A percentile compares a stretch with the other conserved stretches of the same genome.
Evolutionary conservation across 2,888 invertebrate genomes (phyloP).

Genomic region (Carabus problematicus): DNA sequence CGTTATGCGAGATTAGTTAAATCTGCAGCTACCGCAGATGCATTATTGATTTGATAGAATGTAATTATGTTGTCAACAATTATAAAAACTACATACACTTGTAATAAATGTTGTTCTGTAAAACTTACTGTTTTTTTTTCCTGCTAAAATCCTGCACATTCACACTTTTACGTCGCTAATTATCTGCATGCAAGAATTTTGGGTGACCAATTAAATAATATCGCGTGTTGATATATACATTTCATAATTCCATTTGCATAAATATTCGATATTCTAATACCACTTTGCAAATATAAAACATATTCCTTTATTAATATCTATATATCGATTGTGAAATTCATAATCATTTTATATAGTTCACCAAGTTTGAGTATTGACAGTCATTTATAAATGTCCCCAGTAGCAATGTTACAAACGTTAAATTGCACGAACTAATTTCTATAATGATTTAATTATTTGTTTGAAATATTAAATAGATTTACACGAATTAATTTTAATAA

Average conservation of each 20-base stretch:
- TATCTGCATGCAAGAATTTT: no score
- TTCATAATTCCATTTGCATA: conserved; percentile 6
- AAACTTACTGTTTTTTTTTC: no score
- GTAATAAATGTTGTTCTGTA: no score
- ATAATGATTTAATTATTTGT: conserved; percentile 30
- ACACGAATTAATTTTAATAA: no score
- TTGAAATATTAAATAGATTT: no score
- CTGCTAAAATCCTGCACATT: background rate
- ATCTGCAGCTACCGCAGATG: no score
- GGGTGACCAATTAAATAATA: no score
- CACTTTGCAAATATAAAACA: no score
- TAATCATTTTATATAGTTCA: background rate
- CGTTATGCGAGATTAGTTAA: no score
- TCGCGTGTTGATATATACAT: background rate
- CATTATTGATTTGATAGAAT: no score
- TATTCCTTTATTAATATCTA: background rate
- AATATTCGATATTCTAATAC: no score
- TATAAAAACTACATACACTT: background rate
- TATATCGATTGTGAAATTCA: background rate
- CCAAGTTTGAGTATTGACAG: background rate
- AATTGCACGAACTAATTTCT: conserved; percentile 16
- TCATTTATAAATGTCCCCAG: conserved; percentile 29
- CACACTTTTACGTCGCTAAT: no score
- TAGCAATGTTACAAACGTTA: conserved; percentile 18
- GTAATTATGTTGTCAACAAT: background rate